A percentile compares a stretch with the other conserved stretches of the same genome.
Conservation (phyloP, 2,888 invertebrate species). For the Archips xylosteana region DNA sequence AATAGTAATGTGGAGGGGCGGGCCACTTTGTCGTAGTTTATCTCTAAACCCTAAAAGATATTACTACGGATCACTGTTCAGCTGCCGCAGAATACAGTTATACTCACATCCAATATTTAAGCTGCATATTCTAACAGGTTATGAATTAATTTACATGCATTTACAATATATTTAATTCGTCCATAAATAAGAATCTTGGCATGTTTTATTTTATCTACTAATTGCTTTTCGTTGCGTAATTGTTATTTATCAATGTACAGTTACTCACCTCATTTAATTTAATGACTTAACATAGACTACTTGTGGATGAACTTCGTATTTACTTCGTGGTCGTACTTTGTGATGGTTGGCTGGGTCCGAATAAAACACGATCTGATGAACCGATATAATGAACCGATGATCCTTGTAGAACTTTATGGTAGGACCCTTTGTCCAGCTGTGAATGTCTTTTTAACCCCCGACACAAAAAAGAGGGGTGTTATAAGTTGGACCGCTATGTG, state of each 20-base stretch:
- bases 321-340: no score
- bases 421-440: no score
- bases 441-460: no score
- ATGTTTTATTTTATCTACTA: slow-evolving; percentile 17
- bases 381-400: no score
- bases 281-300: neutral
- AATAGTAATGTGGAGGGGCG: no score
- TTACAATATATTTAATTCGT: neutral
- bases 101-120: slow-evolving; percentile 4
- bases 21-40: no score
- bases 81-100: slow-evolving; percentile 7
- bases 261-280: neutral
- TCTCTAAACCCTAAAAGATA: neutral
- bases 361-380: no score
- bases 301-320: no score
- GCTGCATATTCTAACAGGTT: slow-evolving; percentile 3
- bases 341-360: no score
- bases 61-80: neutral
- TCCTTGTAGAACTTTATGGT: no score
- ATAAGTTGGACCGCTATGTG: no score
- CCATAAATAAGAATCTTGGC: slow-evolving; percentile 19
- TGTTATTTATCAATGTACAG: slow-evolving; percentile 3
- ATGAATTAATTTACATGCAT: slow-evolving; percentile 34
- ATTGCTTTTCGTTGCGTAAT: slow-evolving; percentile 28
- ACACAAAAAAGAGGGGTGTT: no score